Evolutionary conservation across 2,888 invertebrate genomes (phyloP), one percentile per base, ranked within the genome.

Genomic region (Ceriagrion tenellum): DNA sequence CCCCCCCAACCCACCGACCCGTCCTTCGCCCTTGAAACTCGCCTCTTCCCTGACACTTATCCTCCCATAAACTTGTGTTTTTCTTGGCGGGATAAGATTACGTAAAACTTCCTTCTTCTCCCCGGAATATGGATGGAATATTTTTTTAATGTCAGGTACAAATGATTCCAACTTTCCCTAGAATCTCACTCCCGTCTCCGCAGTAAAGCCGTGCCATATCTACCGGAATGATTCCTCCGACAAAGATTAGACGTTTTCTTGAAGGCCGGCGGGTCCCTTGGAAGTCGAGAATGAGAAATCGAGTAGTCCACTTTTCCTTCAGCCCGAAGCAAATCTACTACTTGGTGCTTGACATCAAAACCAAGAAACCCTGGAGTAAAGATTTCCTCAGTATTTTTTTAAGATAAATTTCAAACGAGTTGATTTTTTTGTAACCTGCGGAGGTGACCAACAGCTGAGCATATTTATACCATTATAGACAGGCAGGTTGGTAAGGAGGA

Each of bases 21-120:
- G 2, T 4, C n/a, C n/a, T 47, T 12, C 59, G 13, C 59, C 59
- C 4, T 59, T 30, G 81, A 81, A 81, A 10, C 81, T 35, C 12
- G 35, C 30, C 81, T 81, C 81, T 69, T n/a, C 35, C 81, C 12
- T 81, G 81, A 81, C 81, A 81, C 81, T 81, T 81, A 81, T 81
- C 81, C 81, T 81, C 18, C 81, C 81, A 35, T 81, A 35, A 81
- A 81, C 81, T 81, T 81, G 81, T 81, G 81, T 81, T 81, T 81
- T 81, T 81, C 81, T 81, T 30, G 81, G 81, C 30, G 81, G 35
- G 13, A 81, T 35, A 26, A 81, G 81, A 81, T 81, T 81, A 81
- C 81, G 81, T 26, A 35, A 81, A 81, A 81, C 81, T 81, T 81
- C 81, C 81, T 81, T 69, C 69, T 69, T 35, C 30, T 81, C 16